phyloP scores from a whole-genome alignment of 2,797 vertebrate genomes.

The Pyrocephalus nanus region DNA sequence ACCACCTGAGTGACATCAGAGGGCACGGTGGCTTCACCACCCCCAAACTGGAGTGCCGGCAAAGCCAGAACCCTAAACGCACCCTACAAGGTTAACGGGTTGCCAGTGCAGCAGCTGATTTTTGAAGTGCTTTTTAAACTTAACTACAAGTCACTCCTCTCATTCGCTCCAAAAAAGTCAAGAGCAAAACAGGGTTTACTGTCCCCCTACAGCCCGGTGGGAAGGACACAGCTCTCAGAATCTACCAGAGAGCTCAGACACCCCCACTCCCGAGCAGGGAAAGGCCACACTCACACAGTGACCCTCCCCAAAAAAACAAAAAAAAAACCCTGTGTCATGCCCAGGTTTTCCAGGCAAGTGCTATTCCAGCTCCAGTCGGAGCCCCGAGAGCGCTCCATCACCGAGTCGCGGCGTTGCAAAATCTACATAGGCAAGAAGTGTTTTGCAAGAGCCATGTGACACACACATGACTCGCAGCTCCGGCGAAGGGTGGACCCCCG shows the following conservation, averaged over 20 bases:
- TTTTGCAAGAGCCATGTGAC: conserved; percentile 92
- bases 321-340: neutral
- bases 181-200: neutral
- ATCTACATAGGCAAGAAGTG: conserved; percentile 67
- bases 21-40: neutral
- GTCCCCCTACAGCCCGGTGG: neutral
- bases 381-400: conserved; percentile 27
- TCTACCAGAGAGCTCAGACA: neutral
- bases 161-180: neutral
- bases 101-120: rapidly evolving
- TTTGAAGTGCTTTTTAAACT: neutral
- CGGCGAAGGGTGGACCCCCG: conserved; percentile 69
- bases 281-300: neutral
- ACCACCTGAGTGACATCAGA: neutral
- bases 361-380: neutral
- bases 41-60: neutral
- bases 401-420: conserved; percentile 76
- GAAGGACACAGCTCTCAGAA: neutral
- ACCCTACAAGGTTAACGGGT: rapidly evolving
- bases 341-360: neutral
- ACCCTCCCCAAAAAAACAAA: neutral
- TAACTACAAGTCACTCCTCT: neutral
- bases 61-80: neutral
- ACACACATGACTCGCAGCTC: conserved; percentile 87
- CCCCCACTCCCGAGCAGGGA: neutral